Conservation (phyloP, 1,140 invertebrate genomes). For the Dreissena polymorpha region DNA sequence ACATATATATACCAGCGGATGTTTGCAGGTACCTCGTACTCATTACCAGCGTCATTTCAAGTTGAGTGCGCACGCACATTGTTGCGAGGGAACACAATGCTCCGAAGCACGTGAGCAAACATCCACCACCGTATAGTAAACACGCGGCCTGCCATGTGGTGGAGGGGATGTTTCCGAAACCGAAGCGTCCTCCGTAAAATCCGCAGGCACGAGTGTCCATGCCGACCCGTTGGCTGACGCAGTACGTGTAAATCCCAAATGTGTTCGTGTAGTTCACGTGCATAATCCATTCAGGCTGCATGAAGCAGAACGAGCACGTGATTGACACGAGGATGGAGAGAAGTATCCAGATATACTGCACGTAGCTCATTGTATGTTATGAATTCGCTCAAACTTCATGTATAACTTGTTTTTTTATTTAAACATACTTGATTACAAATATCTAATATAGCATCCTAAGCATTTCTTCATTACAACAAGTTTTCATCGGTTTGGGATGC, state of each 20-base stretch:
- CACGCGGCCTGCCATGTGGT: slow-evolving; percentile 72
- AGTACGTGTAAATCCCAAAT: slow-evolving; percentile 66
- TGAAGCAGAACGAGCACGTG: slow-evolving; percentile 67
- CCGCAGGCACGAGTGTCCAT: slow-evolving; percentile 56
- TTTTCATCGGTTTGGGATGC: no score
- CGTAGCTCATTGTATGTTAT: slow-evolving; percentile 23
- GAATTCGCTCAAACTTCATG: no score
- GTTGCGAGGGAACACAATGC: slow-evolving; percentile 57
- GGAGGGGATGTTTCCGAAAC: slow-evolving; percentile 66
- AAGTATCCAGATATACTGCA: slow-evolving; percentile 67
- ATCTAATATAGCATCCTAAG: no score
- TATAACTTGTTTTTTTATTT: no score
- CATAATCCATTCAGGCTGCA: slow-evolving; percentile 75
- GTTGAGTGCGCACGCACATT: slow-evolving; percentile 40
- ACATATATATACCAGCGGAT: slow-evolving; percentile 38
- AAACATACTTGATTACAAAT: no score
- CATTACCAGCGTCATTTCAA: slow-evolving; percentile 42
- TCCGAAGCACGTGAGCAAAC: slow-evolving; percentile 65
- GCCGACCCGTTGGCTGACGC: background rate
- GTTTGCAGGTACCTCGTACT: slow-evolving; percentile 42
- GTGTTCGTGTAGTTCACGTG: slow-evolving; percentile 56
- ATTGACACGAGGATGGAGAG: slow-evolving; percentile 70
- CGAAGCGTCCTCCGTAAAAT: slow-evolving; percentile 69
- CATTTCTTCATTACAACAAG: no score
- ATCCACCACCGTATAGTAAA: slow-evolving; percentile 73